phyloP scores from a whole-genome alignment of 2,888 invertebrate genomes.

The Perizoma affinitatum region DNA sequence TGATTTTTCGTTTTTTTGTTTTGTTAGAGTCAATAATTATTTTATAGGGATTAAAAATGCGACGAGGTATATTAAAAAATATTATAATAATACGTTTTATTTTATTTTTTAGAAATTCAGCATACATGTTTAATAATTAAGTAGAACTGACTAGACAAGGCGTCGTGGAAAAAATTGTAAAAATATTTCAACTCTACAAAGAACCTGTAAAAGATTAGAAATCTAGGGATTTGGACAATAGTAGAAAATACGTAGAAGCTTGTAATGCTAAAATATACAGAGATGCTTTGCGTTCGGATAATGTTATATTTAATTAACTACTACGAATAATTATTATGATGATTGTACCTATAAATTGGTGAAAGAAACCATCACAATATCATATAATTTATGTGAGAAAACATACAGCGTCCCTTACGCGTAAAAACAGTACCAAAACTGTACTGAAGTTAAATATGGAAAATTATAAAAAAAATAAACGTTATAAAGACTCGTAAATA shows the following conservation, averaged over 20 bases:
- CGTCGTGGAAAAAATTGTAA: conserved; percentile 10
- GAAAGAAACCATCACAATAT: too few relatives aligned
- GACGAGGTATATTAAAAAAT: conserved; percentile 38
- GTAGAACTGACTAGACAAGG: conserved; percentile 2
- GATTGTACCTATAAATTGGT: too few relatives aligned
- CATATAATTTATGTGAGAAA: too few relatives aligned
- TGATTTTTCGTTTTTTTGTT: conserved; percentile 12
- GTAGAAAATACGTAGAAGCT: conserved; percentile 78
- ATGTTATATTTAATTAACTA: conserved; percentile 43
- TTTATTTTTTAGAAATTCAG: conserved; percentile 30
- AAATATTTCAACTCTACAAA: background rate
- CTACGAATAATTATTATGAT: background rate
- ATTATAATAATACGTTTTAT: conserved; percentile 31
- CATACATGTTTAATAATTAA: background rate
- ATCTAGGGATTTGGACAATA: conserved; percentile 80
- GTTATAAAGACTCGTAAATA: too few relatives aligned
- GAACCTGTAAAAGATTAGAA: conserved; percentile 42
- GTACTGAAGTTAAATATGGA: too few relatives aligned
- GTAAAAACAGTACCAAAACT: too few relatives aligned
- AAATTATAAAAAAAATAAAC: too few relatives aligned
- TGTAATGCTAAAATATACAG: conserved; percentile 68
- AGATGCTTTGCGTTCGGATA: conserved; percentile 64
- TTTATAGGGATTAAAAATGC: conserved; percentile 22
- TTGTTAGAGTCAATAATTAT: conserved; percentile 10
- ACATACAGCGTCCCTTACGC: too few relatives aligned